These are phyloP conservation scores for Hyperopisus bebe DNA, from an alignment of 2,113 vertebrate species.

Conservation along the genomic window DNA sequence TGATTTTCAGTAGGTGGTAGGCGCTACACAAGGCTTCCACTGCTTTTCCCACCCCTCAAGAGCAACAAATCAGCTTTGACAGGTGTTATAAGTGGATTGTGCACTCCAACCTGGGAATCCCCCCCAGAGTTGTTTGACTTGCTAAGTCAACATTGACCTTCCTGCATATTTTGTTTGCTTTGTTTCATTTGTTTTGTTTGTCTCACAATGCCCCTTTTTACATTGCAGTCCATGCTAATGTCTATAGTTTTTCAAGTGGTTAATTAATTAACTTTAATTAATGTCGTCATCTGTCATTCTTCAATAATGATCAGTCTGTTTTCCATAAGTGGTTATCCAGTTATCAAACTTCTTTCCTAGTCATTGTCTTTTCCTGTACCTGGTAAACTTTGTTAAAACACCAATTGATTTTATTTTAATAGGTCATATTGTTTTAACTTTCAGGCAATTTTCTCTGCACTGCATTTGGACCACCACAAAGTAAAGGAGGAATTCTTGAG, in stretches of 20 bases:
- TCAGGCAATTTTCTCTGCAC: not conserved
- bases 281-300: not conserved
- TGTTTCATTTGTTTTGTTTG: not conserved
- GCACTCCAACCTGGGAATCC: not conserved
- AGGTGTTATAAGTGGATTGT: not conserved
- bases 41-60: not conserved
- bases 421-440: not conserved
- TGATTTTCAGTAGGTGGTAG: not conserved
- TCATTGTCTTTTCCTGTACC: not conserved
- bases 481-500: constrained; percentile 67
- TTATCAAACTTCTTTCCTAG: not conserved
- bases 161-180: not conserved
- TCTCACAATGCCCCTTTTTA: not conserved
- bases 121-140: constrained; percentile 30
- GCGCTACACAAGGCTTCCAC: not conserved
- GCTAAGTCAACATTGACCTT: constrained; percentile 44
- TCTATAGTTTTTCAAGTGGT: not conserved
- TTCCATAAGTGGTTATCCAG: not conserved
- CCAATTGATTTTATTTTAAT: not conserved
- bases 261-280: not conserved
- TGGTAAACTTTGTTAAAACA: not conserved
- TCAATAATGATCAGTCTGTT: not conserved
- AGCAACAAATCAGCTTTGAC: not conserved
- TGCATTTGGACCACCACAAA: constrained; percentile 56
- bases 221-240: not conserved